Evolutionary conservation across 2,797 vertebrate species (phyloP), one percentile per base, ranked within the genome.

Genomic region (Capromys pilorides): DNA sequence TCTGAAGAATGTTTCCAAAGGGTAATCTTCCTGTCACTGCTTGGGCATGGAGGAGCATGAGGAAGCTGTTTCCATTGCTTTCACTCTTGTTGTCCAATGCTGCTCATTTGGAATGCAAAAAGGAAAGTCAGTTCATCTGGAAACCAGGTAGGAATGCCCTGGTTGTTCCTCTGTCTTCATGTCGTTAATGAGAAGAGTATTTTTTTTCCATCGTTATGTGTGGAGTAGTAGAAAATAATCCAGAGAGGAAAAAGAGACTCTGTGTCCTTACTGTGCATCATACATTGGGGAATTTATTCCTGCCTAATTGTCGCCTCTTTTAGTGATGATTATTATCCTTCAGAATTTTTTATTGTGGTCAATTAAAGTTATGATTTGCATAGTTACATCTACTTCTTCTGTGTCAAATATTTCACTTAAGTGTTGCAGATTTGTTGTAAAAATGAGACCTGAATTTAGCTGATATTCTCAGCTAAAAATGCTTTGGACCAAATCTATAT

Each of bases 1-100:
- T 98, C 98, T 99, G 98, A 99, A 99, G 99, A 99, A 99, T 99
- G 99, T 98, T 98, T 99, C 98, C 98, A 83, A 98, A 98, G 98
- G 97, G 98, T 98, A 98, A 98, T 98, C 98, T 98, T 97, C 98
- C 98, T 98, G 98, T 98, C 97, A 97, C 97, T 98, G 97, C 97
- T 94, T 98, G 99, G 98, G 97, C 98, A 95, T 98, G 98, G 98
- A 98, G 98, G 97, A 98, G 97, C 96, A 98, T 98, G 97, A 98
- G 97, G 97, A 98, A 98, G 96, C 83, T 95, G 4, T 92, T 93
- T 85, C 94, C 99, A 93, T 95, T 99, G 39, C 93, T 99, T 97
- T 98, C 97, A 96, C 98, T 99, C 87, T 96, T 99, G 91, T 97
- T 98, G 94, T 97, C 98, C 85, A 98, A 98, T 93, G 98, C 98